phyloP scores from a whole-genome alignment of 1,140 invertebrate genomes.

The Metopolophium dirhodum region DNA sequence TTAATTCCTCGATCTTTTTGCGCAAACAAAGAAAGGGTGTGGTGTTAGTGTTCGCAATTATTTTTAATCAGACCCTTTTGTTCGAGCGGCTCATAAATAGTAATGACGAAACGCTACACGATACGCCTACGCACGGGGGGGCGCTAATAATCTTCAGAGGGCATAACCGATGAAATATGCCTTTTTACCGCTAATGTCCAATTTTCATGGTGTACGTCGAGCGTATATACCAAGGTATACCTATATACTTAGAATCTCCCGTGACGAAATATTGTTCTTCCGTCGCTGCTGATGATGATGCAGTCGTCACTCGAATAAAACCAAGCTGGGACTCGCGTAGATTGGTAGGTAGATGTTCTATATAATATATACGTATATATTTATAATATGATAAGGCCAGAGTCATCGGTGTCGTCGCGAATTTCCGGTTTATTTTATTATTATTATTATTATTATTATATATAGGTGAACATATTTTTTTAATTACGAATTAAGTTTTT shows the following conservation, averaged over 20 bases:
- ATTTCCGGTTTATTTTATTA: slow-evolving; percentile 16
- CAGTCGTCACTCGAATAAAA: neutral
- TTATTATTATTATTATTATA: neutral
- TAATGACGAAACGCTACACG: slow-evolving; percentile 54
- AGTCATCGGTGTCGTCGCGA: neutral
- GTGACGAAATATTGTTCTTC: neutral
- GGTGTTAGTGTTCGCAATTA: slow-evolving; percentile 50
- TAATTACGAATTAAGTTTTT: slow-evolving; percentile 33
- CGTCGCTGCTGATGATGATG: neutral
- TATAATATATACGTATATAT: neutral
- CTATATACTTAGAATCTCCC: neutral
- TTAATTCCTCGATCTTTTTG: slow-evolving; percentile 56
- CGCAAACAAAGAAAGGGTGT: slow-evolving; percentile 55
- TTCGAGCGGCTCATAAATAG: slow-evolving; percentile 54
- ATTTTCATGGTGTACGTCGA: neutral
- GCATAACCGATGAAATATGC: slow-evolving; percentile 29
- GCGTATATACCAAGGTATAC: neutral
- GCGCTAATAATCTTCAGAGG: slow-evolving; percentile 41
- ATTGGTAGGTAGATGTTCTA: neutral
- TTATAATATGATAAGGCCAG: neutral
- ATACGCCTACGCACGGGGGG: slow-evolving; percentile 43
- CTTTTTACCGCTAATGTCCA: slow-evolving; percentile 42
- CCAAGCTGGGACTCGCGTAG: neutral
- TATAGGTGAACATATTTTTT: slow-evolving; percentile 5
- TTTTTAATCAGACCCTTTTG: slow-evolving; percentile 57